Evolutionary conservation across 2,797 vertebrate genomes (phyloP).

Genomic region (Myiothlypis coronata): DNA sequence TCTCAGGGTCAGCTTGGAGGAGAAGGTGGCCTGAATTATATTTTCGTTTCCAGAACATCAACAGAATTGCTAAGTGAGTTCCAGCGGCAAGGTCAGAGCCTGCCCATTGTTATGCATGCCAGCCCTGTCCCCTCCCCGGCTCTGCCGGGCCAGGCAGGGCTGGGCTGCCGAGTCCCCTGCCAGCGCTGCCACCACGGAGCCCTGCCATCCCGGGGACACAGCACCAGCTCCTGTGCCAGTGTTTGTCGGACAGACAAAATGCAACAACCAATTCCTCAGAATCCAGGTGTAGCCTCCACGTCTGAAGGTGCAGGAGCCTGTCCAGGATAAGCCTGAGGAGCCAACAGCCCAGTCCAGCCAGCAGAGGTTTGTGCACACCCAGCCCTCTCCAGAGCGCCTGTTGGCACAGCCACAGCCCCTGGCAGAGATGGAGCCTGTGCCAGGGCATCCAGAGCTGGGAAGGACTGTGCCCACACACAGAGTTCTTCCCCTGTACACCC

Average conservation of each 20-base stretch:
- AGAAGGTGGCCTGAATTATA: conserved; percentile 59
- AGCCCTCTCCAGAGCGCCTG: accelerated
- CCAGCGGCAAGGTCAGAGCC: conserved; percentile 17
- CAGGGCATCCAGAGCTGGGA: background rate
- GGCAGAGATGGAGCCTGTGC: accelerated
- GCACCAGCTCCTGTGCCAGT: background rate
- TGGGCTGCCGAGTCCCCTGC: background rate
- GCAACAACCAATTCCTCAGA: background rate
- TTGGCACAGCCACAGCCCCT: accelerated
- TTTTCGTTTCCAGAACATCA: conserved; percentile 32
- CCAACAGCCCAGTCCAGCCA: background rate
- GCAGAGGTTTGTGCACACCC: background rate
- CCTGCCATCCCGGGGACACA: background rate
- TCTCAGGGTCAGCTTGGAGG: conserved; percentile 57
- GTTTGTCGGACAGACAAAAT: accelerated
- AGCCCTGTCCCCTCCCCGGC: background rate
- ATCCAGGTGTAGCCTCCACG: background rate
- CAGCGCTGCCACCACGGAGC: accelerated
- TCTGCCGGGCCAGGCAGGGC: background rate
- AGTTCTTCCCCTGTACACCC: background rate
- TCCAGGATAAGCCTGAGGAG: background rate
- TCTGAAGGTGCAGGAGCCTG: background rate
- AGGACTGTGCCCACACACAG: background rate
- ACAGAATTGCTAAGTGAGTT: conserved; percentile 53
- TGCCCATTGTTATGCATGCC: background rate